A percentile compares a stretch with the other conserved stretches of the same genome.
Conservation (phyloP, 2,797 vertebrate species). For the Acanthiza pusilla region DNA sequence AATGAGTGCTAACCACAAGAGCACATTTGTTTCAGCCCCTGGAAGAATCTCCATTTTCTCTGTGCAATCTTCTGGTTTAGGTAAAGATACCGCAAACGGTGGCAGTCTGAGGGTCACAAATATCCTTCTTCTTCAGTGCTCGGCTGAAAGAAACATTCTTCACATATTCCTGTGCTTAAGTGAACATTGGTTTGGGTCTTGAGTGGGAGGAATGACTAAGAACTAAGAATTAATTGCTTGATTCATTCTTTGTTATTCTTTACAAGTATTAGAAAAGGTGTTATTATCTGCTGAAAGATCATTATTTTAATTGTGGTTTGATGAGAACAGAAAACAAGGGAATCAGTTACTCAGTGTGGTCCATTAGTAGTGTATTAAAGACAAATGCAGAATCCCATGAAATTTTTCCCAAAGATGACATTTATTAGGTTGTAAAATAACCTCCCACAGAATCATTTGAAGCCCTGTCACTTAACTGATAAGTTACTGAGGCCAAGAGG, state of each 20-base stretch:
- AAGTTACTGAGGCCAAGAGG: not conserved
- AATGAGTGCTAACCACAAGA: not conserved
- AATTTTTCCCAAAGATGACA: not conserved
- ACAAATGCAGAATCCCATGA: not conserved
- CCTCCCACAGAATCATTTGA: not conserved
- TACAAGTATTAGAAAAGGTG: not conserved
- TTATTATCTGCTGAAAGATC: constrained; percentile 9
- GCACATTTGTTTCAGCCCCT: not conserved
- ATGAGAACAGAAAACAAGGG: not conserved
- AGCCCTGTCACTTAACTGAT: not conserved
- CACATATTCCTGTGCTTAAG: not conserved
- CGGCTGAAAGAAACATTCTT: not conserved
- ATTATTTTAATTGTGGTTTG: constrained; percentile 21
- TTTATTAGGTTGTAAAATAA: constrained; percentile 28
- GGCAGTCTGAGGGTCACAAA: not conserved
- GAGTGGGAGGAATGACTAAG: constrained; percentile 9
- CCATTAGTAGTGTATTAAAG: not conserved
- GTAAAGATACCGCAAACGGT: not conserved
- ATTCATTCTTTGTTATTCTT: not conserved
- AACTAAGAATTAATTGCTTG: not conserved
- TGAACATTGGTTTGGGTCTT: not conserved
- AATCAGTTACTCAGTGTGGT: not conserved
- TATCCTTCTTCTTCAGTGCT: not conserved
- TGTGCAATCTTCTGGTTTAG: not conserved
- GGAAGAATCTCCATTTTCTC: not conserved